phyloP scores from a whole-genome alignment of 1,140 invertebrate species.

The Camponotus floridanus region DNA sequence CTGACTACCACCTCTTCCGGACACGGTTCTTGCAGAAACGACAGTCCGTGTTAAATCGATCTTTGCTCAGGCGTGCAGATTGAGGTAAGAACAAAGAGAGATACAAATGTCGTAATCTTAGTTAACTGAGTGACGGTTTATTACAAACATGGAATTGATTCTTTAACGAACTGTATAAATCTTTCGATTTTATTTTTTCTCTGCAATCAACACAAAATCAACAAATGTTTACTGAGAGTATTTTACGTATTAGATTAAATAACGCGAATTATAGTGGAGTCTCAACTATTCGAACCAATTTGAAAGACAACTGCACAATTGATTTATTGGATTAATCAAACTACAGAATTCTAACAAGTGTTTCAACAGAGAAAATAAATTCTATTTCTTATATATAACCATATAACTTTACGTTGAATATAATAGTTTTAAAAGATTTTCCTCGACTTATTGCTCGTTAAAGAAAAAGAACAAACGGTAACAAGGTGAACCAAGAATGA shows the following conservation, averaged over 20 bases:
- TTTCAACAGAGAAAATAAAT: no score
- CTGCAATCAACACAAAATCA: not conserved
- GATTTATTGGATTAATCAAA: not conserved
- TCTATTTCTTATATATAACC: not conserved
- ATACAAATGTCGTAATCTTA: constrained; percentile 54
- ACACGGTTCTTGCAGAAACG: constrained; percentile 52
- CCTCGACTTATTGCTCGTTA: not conserved
- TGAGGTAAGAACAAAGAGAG: constrained; percentile 62
- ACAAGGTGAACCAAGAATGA: constrained; percentile 17
- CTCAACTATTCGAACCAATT: not conserved
- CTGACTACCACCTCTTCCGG: constrained; percentile 17
- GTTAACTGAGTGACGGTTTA: constrained; percentile 28
- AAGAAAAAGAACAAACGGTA: not conserved
- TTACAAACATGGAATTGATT: constrained; percentile 37
- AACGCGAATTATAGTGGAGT: constrained; percentile 7
- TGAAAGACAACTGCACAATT: not conserved
- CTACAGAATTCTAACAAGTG: not conserved
- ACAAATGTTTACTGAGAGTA: not conserved
- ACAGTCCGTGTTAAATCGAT: constrained; percentile 63
- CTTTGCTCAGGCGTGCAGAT: constrained; percentile 65
- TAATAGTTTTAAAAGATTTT: not conserved
- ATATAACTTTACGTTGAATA: no score
- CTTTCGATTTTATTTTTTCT: not conserved
- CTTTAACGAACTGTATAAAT: constrained; percentile 38
- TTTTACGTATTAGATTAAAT: constrained; percentile 28